Base-by-base conservation (phyloP, 2,113 vertebrate species). In the Gobio gobio region DNA sequence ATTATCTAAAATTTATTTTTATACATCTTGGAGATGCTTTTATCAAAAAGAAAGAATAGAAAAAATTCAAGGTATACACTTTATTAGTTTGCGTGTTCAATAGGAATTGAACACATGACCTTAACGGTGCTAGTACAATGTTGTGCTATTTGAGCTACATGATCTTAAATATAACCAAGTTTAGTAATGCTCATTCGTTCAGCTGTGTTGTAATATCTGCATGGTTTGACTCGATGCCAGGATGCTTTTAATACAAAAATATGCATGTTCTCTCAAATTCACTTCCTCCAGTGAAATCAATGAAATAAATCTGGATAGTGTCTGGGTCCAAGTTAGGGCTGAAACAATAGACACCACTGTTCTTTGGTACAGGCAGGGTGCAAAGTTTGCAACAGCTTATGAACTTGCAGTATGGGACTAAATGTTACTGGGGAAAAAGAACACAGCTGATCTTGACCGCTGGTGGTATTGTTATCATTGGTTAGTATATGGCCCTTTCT, bases 271-370 rank as follows among this genome's bases (percentile, higher is more conserved):
- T 0, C 29, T 59, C 0, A 16, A 59, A 26, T 13, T 59, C 22
- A 14, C 77, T 58, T 64, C 5, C 12, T 33, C 29, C 5, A 14
- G 40, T 2, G 20, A 82, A 56, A 82, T 24, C 66, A 22, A 64
- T 68, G 12, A 64, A n/a, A 66, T 70, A 56, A 36, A 12, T 47
- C 68, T 82, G 24, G 24, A 76, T 14, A 16, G 24, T 29, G 6
- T 49, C 66, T 76, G 83, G 77, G 59, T 47, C 26, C 2, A 7
- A n/a, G 59, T 80, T 76, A 61, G 75, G 40, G 47, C 24, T 20
- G 1, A 61, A 49, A 87, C 77, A 87, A 86, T 83, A 59, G 49
- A 5, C 68, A 59, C 54, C 80, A 79, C 12, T 89, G 73, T 89
- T 78, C 26, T 56, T 74, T 83, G 58, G 24, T 86, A 16, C 58